phyloP scores from a whole-genome alignment of 1,140 invertebrate genomes.

The Philopotamus ludificatus region DNA sequence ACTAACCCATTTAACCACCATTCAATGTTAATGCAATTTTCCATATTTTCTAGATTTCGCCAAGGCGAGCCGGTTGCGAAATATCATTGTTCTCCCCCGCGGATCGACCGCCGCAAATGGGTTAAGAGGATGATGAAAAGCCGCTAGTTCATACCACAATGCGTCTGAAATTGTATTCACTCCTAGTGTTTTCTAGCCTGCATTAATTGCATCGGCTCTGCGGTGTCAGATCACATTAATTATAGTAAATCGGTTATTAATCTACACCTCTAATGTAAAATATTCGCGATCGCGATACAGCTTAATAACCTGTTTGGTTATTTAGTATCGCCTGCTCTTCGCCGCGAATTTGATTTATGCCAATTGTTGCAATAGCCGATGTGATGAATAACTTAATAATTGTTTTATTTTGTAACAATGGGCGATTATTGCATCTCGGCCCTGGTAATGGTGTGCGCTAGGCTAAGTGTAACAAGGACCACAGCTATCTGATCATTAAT shows the following conservation, averaged over 20 bases:
- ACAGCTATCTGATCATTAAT: background rate
- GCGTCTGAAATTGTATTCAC: background rate
- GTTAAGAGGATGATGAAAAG: background rate
- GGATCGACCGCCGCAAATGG: background rate
- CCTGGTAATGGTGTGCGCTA: constrained; percentile 31
- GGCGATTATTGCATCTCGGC: constrained; percentile 11
- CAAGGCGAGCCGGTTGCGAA: constrained; percentile 33
- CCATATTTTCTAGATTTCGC: constrained; percentile 25
- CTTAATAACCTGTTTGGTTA: background rate
- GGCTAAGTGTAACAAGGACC: constrained; percentile 37
- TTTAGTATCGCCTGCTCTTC: background rate
- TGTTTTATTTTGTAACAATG: constrained; percentile 33
- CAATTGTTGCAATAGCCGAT: background rate
- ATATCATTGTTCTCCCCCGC: constrained; percentile 25
- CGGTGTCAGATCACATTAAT: background rate
- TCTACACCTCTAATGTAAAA: too few species aligned
- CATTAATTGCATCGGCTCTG: background rate
- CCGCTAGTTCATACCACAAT: background rate
- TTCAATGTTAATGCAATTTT: constrained; percentile 37
- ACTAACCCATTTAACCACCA: constrained; percentile 28
- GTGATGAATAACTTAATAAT: constrained; percentile 17
- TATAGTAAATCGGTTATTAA: background rate
- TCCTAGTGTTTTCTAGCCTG: background rate
- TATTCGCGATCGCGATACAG: background rate
- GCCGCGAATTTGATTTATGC: background rate